Evolutionary conservation across 2,797 vertebrate genomes (phyloP).

Genomic region (Dermochelys coriacea): DNA sequence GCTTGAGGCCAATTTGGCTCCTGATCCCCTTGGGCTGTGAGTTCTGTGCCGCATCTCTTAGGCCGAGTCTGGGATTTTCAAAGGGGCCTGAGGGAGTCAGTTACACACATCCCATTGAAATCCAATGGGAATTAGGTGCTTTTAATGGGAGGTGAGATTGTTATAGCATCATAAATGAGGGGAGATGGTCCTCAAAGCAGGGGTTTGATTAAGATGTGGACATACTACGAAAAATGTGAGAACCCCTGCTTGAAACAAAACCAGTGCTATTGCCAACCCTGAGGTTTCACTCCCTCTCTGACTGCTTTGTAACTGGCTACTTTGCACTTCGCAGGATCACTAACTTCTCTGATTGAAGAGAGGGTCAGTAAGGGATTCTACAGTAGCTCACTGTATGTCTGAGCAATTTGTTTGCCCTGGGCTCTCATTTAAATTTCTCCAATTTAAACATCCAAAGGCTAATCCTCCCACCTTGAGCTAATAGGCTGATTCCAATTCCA

Average conservation of each 20-base stretch:
- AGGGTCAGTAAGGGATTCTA: neutral
- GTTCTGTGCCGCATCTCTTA: neutral
- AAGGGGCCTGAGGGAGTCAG: neutral
- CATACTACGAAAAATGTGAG: neutral
- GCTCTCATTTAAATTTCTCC: neutral
- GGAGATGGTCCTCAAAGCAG: neutral
- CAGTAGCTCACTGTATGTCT: neutral
- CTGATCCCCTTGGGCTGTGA: neutral
- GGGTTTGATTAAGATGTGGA: neutral
- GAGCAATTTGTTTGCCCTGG: constrained; percentile 22
- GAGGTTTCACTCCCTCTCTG: neutral
- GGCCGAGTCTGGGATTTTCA: neutral
- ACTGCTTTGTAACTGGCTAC: constrained; percentile 18
- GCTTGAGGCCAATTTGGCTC: accelerated
- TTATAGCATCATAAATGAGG: neutral
- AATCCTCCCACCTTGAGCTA: neutral
- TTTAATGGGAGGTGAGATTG: neutral
- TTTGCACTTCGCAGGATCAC: neutral
- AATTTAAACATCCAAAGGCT: neutral
- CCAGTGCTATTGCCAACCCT: constrained; percentile 23
- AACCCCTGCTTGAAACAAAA: neutral
- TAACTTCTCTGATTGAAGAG: neutral
- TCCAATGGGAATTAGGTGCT: neutral
- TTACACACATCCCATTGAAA: constrained; percentile 3
- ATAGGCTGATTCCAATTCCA: neutral